Base-by-base conservation (phyloP, 2,888 invertebrate genomes). In the Blera fallax region DNA sequence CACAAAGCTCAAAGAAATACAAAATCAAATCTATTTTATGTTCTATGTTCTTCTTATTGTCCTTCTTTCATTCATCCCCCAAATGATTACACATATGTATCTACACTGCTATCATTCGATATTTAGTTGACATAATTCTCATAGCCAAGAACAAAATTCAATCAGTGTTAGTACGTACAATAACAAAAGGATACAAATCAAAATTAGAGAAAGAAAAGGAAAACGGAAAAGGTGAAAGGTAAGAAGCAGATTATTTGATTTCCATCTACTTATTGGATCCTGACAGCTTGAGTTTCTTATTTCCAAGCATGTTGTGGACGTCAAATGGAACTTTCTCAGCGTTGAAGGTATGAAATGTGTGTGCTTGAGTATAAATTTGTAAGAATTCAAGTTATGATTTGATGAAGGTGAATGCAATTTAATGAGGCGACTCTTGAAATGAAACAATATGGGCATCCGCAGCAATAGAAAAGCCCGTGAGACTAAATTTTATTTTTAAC, bases 111-210 rank as follows among this genome's bases (percentile, higher is more conserved):
- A 43, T 21, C 37, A 21, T 60, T 60, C 40, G 40, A 37, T 60
- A 40, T 60, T 60, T 60, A 60, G 58, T 60, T 37, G 58, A 43
- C 60, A 27, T 62, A 62, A 43, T 62, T 43, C 43, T 40, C 40
- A 62, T 40, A 29, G 60, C 48, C 21, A n/a, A 24, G 24, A 50
- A 62, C 43, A 43, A 62, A 62, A 43, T 62, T 62, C 43, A 43
- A 62, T 62, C 43, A 62, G 27, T 62, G 60, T 62, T 62, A 62
- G 60, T 43, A 43, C 34, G 40, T 14, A n/a, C n/a, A n/a, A n/a
- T n/a, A n/a, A n/a, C 27, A 43, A 62, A 43, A 62, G 60, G 60
- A 62, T 29, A 62, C 60, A 62, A 62, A 62, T 62, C 60, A 62
- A 40, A 62, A 62, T 50, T 21, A 43, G 27, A 43, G 27, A 34